A percentile compares a stretch with the other conserved stretches of the same genome.
phyloP scores from a whole-genome alignment of 2,888 invertebrate species.

The Therioaphis trifolii region DNA sequence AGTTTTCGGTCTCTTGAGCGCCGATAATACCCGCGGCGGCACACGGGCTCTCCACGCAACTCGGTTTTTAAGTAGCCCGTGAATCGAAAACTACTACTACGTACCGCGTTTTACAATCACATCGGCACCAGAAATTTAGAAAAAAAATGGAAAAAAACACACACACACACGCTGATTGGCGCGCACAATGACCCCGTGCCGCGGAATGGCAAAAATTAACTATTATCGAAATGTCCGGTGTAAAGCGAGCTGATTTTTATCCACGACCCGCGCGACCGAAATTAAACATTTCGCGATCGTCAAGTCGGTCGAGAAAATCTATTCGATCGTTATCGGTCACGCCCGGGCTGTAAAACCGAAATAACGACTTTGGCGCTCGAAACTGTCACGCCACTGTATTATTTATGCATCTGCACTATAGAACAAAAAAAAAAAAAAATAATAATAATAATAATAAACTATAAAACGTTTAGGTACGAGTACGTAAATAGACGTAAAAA shows the following conservation, averaged over 20 bases:
- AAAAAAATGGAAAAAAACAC: too few species aligned
- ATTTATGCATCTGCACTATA: too few species aligned
- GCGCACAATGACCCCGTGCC: not conserved
- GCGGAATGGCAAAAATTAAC: not conserved
- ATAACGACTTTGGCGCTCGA: not conserved
- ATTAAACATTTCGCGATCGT: not conserved
- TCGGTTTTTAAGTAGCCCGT: not conserved
- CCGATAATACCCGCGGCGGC: not conserved
- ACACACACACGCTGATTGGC: not conserved
- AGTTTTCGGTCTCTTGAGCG: not conserved
- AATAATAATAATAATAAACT: too few species aligned
- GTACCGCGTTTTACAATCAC: not conserved
- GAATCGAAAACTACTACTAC: not conserved
- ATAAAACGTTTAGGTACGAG: too few species aligned
- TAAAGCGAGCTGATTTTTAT: not conserved
- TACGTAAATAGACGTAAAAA: too few species aligned
- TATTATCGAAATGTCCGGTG: not conserved
- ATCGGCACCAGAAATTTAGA: too few species aligned
- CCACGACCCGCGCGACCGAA: not conserved
- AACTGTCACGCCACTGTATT: not conserved
- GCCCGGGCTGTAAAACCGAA: not conserved
- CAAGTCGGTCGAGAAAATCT: not conserved
- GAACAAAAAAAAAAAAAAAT: too few species aligned
- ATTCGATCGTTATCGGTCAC: constrained; percentile 2
- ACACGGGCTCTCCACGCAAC: not conserved